These are phyloP conservation scores for Torymus texanus DNA, from an alignment of 2,888 invertebrate genomes.

Conservation along the genomic window DNA sequence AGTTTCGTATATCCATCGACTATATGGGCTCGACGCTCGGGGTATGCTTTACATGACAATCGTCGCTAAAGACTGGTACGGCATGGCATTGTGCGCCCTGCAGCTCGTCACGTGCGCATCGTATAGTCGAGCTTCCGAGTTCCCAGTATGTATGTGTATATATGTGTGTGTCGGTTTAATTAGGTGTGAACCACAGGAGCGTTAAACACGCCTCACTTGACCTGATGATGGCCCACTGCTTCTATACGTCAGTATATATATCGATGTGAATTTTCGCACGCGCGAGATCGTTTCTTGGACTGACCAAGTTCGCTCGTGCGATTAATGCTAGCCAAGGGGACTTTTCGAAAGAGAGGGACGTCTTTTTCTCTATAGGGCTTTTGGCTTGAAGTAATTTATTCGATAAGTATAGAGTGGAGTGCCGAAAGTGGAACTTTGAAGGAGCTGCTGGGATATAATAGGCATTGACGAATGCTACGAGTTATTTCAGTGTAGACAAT, in stretches of 20 bases:
- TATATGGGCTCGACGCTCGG: constrained; percentile 49
- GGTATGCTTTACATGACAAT: constrained; percentile 75
- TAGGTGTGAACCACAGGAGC: constrained; percentile 76
- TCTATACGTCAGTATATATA: background rate
- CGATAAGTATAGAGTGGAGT: too few relatives aligned
- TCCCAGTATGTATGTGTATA: constrained; percentile 1
- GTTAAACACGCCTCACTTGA: constrained; percentile 73
- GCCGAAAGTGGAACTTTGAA: too few relatives aligned
- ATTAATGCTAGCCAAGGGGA: background rate
- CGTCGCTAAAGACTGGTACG: constrained; percentile 73
- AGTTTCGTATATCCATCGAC: constrained; percentile 66
- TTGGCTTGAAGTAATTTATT: too few relatives aligned
- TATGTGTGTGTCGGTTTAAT: constrained; percentile 71
- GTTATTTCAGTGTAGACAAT: too few relatives aligned
- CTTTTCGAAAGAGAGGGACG: too few relatives aligned
- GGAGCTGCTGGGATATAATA: too few relatives aligned
- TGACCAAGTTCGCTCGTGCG: constrained; percentile 40
- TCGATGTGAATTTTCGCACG: constrained; percentile 53
- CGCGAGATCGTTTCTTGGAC: background rate
- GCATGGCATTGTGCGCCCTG: constrained; percentile 71
- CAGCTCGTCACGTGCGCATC: constrained; percentile 72
- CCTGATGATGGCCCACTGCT: constrained; percentile 71
- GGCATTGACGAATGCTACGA: too few relatives aligned
- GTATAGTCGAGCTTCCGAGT: constrained; percentile 59
- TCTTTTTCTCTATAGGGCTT: too few relatives aligned